Percentiles rank a stretch among this genome's conserved stretches.
phyloP scores from a whole-genome alignment of 2,888 invertebrate species.

The Poecilobothrus nobilitatus region DNA sequence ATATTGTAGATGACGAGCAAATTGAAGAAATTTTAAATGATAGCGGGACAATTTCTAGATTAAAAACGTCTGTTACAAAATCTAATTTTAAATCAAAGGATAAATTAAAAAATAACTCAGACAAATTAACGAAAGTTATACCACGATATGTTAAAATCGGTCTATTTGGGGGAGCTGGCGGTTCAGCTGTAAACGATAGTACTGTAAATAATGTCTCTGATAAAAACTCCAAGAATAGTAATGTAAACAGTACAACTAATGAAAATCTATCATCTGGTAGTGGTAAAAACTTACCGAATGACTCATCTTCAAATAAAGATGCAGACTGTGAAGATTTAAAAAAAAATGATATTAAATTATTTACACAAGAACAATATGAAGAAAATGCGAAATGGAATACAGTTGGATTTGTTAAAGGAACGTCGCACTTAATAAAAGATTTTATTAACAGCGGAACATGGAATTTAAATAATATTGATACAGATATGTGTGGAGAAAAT shows the following conservation, averaged over 20 bases:
- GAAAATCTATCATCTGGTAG: neutral
- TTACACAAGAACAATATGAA: slow-evolving; percentile 13
- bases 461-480: slow-evolving; percentile 18
- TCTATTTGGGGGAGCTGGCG: slow-evolving; percentile 7
- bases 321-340: neutral
- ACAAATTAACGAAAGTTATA: neutral
- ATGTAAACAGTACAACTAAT: neutral
- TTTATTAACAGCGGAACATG: slow-evolving; percentile 25
- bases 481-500: slow-evolving; percentile 22
- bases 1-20: neutral
- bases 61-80: neutral
- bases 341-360: neutral
- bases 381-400: slow-evolving; percentile 30
- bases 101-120: neutral
- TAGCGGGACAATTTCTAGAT: neutral
- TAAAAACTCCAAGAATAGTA: neutral
- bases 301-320: neutral
- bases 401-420: slow-evolving; percentile 25
- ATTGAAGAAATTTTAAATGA: slow-evolving; percentile 7
- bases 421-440: slow-evolving; percentile 25
- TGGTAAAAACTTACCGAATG: neutral
- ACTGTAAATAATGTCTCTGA: neutral
- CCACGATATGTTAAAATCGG: slow-evolving; percentile 7
- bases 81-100: neutral
- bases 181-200: neutral